Conservation (phyloP, 2,888 invertebrate species). For the Agrotis exclamationis region DNA sequence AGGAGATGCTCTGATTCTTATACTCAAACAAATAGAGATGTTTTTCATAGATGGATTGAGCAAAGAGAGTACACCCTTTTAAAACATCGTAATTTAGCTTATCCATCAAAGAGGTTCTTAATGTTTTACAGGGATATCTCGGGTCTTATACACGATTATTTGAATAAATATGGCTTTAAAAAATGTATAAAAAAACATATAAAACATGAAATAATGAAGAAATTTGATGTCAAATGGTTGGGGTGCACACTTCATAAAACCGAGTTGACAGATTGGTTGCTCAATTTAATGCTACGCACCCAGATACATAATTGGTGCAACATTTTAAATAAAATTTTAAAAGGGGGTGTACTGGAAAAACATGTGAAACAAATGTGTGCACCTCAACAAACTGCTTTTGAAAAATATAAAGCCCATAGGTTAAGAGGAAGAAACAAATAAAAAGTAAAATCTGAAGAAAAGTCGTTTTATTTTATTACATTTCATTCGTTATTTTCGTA, state of each 20-base stretch:
- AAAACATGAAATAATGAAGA: background rate
- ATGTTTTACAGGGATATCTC: slow-evolving; percentile 1
- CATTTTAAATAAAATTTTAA: background rate
- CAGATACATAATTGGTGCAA: slow-evolving; percentile 1
- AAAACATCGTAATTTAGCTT: background rate
- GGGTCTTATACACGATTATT: slow-evolving; percentile 3
- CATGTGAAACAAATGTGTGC: background rate
- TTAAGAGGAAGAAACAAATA: background rate
- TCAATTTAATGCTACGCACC: background rate
- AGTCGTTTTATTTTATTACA: background rate
- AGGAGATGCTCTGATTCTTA: slow-evolving; percentile 4
- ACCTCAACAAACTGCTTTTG: slow-evolving; percentile 8
- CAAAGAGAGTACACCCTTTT: background rate
- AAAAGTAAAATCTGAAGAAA: background rate
- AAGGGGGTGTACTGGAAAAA: background rate
- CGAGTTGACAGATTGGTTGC: background rate
- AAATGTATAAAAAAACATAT: background rate
- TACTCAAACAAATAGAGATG: background rate
- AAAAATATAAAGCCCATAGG: background rate
- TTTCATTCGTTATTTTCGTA: too few relatives aligned
- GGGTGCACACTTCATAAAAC: too few relatives aligned
- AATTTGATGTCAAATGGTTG: too few relatives aligned
- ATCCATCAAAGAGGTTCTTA: slow-evolving; percentile 17
- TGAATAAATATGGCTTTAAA: slow-evolving; percentile 11
- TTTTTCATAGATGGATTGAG: background rate